Conservation (phyloP, 2,113 vertebrate genomes). For the Passer domesticus region DNA sequence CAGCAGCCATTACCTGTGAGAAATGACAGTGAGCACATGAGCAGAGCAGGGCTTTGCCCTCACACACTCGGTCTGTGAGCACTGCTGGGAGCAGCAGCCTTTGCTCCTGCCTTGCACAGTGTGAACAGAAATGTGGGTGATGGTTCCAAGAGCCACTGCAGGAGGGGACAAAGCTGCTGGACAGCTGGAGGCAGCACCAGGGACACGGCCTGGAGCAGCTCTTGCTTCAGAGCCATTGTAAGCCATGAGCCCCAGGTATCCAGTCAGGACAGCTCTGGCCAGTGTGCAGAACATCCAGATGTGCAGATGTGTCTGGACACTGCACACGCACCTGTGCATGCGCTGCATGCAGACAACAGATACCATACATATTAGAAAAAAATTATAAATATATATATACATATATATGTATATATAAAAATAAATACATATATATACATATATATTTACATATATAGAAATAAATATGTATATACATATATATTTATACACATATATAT, state of each 20-base stretch:
- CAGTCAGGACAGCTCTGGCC: neutral
- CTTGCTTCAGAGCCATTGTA: neutral
- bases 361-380: rapidly evolving
- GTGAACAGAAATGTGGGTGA: neutral
- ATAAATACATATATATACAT: too few species aligned
- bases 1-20: constrained; percentile 43
- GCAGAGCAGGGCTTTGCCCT: neutral
- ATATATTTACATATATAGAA: too few species aligned
- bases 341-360: neutral
- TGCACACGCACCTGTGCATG: neutral
- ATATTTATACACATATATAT: too few species aligned
- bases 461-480: too few species aligned
- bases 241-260: rapidly evolving
- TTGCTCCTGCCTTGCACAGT: neutral
- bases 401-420: too few species aligned
- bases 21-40: neutral
- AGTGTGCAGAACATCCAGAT: neutral
- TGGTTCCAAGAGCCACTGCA: neutral
- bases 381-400: rapidly evolving
- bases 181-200: neutral
- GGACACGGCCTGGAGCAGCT: rapidly evolving
- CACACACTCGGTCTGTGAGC: neutral
- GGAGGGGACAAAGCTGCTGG: neutral
- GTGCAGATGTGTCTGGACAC: neutral
- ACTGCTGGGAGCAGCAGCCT: neutral